Conservation (phyloP, 2,797 vertebrate species). For the Lagodon rhomboides region DNA sequence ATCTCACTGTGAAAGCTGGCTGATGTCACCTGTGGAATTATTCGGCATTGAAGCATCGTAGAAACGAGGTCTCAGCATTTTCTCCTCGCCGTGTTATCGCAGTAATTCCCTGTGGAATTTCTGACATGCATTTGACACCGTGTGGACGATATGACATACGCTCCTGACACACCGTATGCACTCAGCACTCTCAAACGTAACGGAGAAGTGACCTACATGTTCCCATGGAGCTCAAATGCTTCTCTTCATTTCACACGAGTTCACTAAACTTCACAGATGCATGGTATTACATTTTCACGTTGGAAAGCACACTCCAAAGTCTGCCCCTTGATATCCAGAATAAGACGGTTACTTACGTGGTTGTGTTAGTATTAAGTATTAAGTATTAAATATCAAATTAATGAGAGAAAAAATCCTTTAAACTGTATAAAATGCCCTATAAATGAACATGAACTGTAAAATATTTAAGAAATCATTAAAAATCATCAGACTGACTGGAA, state of each 20-base stretch:
- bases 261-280: not conserved
- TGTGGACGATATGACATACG: not conserved
- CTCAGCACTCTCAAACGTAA: not conserved
- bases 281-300: not conserved
- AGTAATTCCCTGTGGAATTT: not conserved
- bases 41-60: not conserved
- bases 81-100: not conserved
- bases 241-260: conserved; percentile 2
- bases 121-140: not conserved
- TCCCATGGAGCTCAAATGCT: conserved; percentile 3
- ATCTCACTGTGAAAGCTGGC: not conserved
- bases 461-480: not conserved
- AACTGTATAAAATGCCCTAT: not conserved
- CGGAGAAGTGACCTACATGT: not conserved
- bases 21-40: not conserved
- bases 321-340: not conserved
- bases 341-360: not conserved
- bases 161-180: not conserved
- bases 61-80: not conserved
- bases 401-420: not conserved
- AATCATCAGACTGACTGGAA: too few relatives aligned
- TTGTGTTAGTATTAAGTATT: not conserved
- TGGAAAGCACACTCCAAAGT: not conserved
- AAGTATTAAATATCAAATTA: not conserved
- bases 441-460: not conserved